These are phyloP conservation scores for Caradrina kadenii DNA, from an alignment of 2,888 invertebrate species.

Conservation along the genomic window DNA sequence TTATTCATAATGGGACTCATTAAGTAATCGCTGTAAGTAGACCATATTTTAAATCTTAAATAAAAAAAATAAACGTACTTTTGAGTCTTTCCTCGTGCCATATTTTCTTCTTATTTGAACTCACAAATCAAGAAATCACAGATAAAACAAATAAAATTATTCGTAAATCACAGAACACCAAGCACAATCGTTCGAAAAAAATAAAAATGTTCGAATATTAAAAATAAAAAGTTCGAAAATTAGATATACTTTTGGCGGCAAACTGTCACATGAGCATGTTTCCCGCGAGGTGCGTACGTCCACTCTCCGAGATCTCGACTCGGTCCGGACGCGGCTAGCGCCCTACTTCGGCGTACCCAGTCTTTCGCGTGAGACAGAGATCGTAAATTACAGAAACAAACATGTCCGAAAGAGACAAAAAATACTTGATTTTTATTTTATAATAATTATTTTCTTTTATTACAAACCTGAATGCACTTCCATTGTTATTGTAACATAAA, in stretches of 20 bases:
- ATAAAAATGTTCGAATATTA: slow-evolving; percentile 50
- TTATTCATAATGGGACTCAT: neutral
- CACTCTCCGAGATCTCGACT: slow-evolving; percentile 88
- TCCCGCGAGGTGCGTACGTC: slow-evolving; percentile 86
- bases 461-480: neutral
- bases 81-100: slow-evolving; percentile 83
- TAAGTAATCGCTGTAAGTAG: neutral
- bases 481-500: neutral
- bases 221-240: slow-evolving; percentile 71
- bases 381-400: slow-evolving; percentile 71
- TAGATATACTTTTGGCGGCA: slow-evolving; percentile 82
- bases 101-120: slow-evolving; percentile 70
- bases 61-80: slow-evolving; percentile 74
- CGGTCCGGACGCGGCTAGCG: slow-evolving; percentile 83
- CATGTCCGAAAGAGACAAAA: slow-evolving; percentile 39
- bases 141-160: slow-evolving; percentile 50
- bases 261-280: slow-evolving; percentile 86
- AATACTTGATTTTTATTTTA: slow-evolving; percentile 8
- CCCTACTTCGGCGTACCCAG: slow-evolving; percentile 88
- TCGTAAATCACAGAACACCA: slow-evolving; percentile 71
- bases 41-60: slow-evolving; percentile 10
- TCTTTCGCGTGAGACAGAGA: slow-evolving; percentile 84
- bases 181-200: slow-evolving; percentile 70
- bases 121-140: slow-evolving; percentile 74
- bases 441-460: slow-evolving; percentile 3